These are phyloP conservation scores for Cyprinodon variegatus DNA, from an alignment of 2,113 vertebrate species.

Conservation along the genomic window DNA sequence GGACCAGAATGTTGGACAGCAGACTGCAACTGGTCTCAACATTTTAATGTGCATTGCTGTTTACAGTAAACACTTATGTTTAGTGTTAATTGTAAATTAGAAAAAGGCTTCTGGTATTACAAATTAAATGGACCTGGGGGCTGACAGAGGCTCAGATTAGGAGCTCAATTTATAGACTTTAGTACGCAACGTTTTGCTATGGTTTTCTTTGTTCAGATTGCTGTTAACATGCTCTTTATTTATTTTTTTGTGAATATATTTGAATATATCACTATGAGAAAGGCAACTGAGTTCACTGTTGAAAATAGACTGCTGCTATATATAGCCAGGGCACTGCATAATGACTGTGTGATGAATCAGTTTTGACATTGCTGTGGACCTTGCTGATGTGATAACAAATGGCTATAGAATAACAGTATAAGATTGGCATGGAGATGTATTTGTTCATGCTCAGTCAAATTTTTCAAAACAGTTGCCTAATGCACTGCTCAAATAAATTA, in stretches of 20 bases:
- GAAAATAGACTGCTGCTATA: neutral
- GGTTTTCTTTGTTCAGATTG: neutral
- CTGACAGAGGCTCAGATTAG: neutral
- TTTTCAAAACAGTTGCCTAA: too few relatives aligned
- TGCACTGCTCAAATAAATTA: too few relatives aligned
- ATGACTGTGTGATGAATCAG: slow-evolving; percentile 1
- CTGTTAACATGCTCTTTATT: neutral
- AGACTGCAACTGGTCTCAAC: too few relatives aligned
- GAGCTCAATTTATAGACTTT: neutral
- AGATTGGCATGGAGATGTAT: too few relatives aligned
- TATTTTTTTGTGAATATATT: neutral
- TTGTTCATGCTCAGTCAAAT: too few relatives aligned
- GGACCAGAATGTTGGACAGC: too few relatives aligned
- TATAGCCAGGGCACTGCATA: neutral
- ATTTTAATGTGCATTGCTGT: neutral
- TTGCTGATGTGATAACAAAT: neutral
- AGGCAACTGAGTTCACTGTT: too few relatives aligned
- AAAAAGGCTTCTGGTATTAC: neutral
- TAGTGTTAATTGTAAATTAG: slow-evolving; percentile 3
- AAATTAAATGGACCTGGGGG: neutral
- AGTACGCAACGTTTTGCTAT: neutral
- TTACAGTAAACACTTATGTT: slow-evolving; percentile 9
- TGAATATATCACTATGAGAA: neutral
- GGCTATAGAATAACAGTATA: neutral
- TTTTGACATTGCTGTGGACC: neutral